Evolutionary conservation across 2,797 vertebrate species (phyloP).

Genomic region (Columba guinea): DNA sequence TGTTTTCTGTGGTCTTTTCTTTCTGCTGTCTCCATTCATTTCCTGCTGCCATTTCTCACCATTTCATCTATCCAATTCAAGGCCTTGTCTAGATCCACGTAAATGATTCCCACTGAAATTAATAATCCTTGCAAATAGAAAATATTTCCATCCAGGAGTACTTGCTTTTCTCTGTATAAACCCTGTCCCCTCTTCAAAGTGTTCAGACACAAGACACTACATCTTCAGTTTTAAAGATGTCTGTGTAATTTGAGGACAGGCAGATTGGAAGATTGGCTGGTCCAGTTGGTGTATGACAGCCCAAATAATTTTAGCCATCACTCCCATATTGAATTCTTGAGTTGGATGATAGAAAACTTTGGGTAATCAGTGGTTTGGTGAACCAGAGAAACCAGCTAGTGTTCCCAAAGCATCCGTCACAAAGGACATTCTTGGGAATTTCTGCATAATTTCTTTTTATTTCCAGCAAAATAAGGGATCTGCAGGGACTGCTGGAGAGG

Average conservation of each 20-base stretch:
- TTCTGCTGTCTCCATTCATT: not conserved
- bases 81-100: not conserved
- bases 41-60: not conserved
- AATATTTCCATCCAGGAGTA: not conserved
- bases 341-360: not conserved
- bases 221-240: not conserved
- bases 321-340: not conserved
- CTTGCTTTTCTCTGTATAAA: not conserved
- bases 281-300: not conserved
- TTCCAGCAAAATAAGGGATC: not conserved
- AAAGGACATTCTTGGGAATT: not conserved
- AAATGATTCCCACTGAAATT: not conserved
- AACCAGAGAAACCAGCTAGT: not conserved
- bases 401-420: not conserved
- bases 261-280: not conserved
- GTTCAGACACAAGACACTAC: not conserved
- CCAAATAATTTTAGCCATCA: not conserved
- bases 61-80: not conserved
- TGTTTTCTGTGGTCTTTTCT: not conserved
- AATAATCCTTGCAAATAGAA: not conserved
- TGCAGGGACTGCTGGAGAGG: not conserved
- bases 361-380: not conserved
- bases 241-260: not conserved
- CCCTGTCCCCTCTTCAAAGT: not conserved
- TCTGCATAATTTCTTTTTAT: not conserved